A percentile compares a stretch with the other conserved stretches of the same genome.
Conservation (phyloP, 2,113 vertebrate genomes). For the Gorsachius goisagi region DNA sequence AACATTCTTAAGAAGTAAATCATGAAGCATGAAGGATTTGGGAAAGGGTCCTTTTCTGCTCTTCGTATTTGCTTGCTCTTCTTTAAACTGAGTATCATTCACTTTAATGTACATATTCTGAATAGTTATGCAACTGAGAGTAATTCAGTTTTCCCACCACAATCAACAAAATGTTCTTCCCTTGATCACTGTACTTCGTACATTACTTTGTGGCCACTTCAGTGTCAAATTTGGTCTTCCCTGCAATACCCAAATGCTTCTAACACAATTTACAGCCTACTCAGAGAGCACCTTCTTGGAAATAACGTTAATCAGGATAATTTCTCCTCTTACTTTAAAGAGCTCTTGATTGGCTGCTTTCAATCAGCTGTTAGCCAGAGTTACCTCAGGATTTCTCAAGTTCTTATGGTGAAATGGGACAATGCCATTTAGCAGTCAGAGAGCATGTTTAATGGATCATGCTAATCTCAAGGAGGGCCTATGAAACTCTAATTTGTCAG, state of each 20-base stretch:
- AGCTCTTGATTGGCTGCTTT: constrained; percentile 21
- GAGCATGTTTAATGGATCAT: constrained; percentile 55
- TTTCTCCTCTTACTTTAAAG: constrained; percentile 37
- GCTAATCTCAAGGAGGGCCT: constrained; percentile 53
- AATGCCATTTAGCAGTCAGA: constrained; percentile 47
- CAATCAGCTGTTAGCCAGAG: constrained; percentile 33
- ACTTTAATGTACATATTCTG: constrained; percentile 20
- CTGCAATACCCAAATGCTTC: constrained; percentile 36
- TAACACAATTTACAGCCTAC: constrained; percentile 50
- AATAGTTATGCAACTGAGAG: constrained; percentile 8
- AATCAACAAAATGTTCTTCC: constrained; percentile 52
- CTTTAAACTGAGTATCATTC: not conserved
- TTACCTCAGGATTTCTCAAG: constrained; percentile 12
- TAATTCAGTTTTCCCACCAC: constrained; percentile 54
- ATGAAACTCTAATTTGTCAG: constrained; percentile 62
- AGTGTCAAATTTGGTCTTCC: constrained; percentile 47
- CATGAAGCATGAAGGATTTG: not conserved
- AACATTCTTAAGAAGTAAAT: not conserved
- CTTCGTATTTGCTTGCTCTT: constrained; percentile 1
- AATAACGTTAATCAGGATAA: constrained; percentile 59
- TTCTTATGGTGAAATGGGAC: constrained; percentile 31
- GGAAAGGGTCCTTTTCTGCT: not conserved
- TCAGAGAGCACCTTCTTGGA: constrained; percentile 44
- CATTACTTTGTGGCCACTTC: constrained; percentile 51
- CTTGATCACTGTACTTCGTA: not conserved